Percentiles rank a stretch among this genome's conserved stretches.
Evolutionary conservation across 2,888 invertebrate genomes (phyloP).

Genomic region (Halictus ligatus): DNA sequence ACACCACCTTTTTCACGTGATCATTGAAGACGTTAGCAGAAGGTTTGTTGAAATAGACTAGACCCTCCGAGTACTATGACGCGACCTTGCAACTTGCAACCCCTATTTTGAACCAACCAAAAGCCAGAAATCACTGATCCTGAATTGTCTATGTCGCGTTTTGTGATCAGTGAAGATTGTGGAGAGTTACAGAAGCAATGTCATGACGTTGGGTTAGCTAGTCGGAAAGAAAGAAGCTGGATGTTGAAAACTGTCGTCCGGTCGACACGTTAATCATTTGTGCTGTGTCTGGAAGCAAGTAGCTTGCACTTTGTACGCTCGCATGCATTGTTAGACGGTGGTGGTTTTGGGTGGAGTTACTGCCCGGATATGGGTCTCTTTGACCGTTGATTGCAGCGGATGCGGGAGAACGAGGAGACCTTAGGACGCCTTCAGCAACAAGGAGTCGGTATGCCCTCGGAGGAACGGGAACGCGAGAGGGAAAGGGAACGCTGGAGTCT

Average conservation of each 20-base stretch:
- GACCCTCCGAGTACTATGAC: no score
- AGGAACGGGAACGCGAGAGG: conserved; percentile 91
- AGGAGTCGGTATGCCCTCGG: conserved; percentile 94
- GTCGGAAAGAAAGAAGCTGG: background rate
- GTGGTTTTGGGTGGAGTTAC: conserved; percentile 80
- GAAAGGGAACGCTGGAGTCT: conserved; percentile 96
- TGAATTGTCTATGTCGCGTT: background rate
- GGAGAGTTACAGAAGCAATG: background rate
- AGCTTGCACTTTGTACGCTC: conserved; percentile 37
- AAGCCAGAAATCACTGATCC: background rate
- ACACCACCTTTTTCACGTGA: background rate
- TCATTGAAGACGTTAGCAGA: no score
- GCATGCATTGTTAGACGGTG: conserved; percentile 72
- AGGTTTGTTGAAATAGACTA: no score
- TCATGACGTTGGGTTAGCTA: background rate
- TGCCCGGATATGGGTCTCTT: conserved; percentile 82
- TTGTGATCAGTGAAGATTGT: background rate
- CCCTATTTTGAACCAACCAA: background rate
- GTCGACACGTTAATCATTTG: conserved; percentile 20
- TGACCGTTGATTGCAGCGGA: conserved; percentile 86
- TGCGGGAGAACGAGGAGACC: conserved; percentile 92
- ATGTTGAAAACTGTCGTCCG: background rate
- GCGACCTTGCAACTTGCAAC: background rate
- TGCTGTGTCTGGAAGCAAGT: background rate
- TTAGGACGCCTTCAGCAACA: conserved; percentile 94